phyloP scores from a whole-genome alignment of 2,888 invertebrate species.

The Pasiphila rectangulata region DNA sequence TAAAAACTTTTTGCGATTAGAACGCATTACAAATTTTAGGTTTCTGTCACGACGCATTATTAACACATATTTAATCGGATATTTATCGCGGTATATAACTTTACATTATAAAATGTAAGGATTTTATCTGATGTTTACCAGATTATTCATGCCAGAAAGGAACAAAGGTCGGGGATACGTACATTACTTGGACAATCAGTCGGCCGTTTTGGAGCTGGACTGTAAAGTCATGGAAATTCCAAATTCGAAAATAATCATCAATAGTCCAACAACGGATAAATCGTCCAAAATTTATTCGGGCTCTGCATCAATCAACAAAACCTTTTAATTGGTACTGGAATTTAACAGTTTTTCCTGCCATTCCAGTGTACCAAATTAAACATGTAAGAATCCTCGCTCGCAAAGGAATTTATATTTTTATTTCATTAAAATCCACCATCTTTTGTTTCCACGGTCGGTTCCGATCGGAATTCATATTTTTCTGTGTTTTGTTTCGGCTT shows the following conservation, averaged over 20 bases:
- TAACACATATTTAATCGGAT: too few species aligned
- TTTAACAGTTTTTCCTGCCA: constrained; percentile 72
- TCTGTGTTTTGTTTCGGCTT: constrained; percentile 79
- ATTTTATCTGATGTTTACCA: too few species aligned
- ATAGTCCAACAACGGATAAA: constrained; percentile 7
- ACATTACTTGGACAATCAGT: too few species aligned
- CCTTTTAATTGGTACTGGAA: constrained; percentile 67
- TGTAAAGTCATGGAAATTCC: too few species aligned
- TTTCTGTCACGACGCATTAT: too few species aligned
- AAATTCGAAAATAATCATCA: constrained; percentile 3
- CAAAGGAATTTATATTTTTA: constrained; percentile 79
- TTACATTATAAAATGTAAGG: too few species aligned
- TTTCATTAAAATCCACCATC: constrained; percentile 80
- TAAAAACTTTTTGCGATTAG: too few species aligned
- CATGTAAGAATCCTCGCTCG: constrained; percentile 80
- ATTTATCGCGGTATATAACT: too few species aligned
- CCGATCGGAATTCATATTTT: constrained; percentile 81
- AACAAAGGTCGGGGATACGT: too few species aligned
- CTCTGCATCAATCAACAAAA: constrained; percentile 18
- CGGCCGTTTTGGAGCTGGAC: too few species aligned
- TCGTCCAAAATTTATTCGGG: constrained; percentile 1
- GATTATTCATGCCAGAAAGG: too few species aligned
- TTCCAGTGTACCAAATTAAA: constrained; percentile 76
- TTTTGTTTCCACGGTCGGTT: constrained; percentile 75
- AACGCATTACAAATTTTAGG: too few species aligned